A percentile compares a stretch with the other conserved stretches of the same genome.
Evolutionary conservation across 1,140 invertebrate genomes (phyloP).

Genomic region (Drosophila ironensis): DNA sequence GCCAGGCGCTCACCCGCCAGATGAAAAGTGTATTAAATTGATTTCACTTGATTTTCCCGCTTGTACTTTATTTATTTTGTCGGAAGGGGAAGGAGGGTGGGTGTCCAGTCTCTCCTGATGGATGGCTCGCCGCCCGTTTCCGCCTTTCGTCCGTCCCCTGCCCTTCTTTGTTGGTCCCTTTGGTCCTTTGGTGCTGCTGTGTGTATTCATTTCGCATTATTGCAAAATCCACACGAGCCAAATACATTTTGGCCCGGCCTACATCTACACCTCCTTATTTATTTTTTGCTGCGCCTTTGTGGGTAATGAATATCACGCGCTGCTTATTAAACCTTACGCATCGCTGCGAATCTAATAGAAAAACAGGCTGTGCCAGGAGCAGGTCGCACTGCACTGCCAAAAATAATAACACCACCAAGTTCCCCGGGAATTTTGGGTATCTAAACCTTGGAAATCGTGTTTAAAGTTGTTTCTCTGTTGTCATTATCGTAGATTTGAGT

Average conservation of each 20-base stretch:
- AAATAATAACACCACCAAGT: neutral
- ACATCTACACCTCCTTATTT: neutral
- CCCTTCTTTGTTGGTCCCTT: no score
- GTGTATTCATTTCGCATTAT: constrained; percentile 74
- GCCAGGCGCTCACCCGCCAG: neutral
- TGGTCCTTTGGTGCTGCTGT: no score
- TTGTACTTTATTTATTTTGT: constrained; percentile 62
- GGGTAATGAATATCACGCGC: constrained; percentile 75
- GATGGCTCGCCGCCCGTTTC: neutral
- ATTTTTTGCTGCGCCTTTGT: constrained; percentile 8
- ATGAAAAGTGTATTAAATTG: constrained; percentile 71
- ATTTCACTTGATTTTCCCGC: constrained; percentile 66
- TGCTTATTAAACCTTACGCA: constrained; percentile 70
- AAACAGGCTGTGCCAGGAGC: neutral
- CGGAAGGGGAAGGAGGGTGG: constrained; percentile 2
- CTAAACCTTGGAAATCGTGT: neutral
- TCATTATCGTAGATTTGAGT: no score
- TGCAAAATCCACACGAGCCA: constrained; percentile 70
- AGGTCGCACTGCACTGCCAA: neutral
- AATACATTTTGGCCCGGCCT: constrained; percentile 41
- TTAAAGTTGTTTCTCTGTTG: no score
- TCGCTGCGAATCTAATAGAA: constrained; percentile 48
- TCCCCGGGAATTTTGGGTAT: neutral
- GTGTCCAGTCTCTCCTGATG: constrained; percentile 32
- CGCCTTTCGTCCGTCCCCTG: neutral